Conservation (phyloP, 2,113 vertebrate species). For the Phylloscopus whistleri region DNA sequence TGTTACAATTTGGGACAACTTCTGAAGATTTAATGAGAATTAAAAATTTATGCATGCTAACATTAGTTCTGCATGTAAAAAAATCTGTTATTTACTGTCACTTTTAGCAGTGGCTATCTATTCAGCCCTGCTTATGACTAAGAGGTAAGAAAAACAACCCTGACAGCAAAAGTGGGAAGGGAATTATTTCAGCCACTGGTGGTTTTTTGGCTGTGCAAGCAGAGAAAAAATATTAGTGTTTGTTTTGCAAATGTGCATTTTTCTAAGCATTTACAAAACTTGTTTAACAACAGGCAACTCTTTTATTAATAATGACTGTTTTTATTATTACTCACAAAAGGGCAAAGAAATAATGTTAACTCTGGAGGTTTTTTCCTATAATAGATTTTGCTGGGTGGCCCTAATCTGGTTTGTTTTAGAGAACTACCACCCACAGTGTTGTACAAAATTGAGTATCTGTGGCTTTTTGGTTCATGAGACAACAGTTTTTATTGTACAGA, state of each 20-base stretch:
- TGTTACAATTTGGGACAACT: neutral
- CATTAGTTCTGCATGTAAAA: neutral
- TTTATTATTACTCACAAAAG: neutral
- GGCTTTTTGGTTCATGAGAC: slow-evolving; percentile 6
- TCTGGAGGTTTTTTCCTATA: neutral
- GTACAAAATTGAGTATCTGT: neutral
- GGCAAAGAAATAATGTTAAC: neutral
- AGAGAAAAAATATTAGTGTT: slow-evolving; percentile 4
- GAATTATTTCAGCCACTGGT: neutral
- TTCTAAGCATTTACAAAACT: neutral
- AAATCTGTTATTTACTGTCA: neutral
- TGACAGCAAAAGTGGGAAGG: neutral
- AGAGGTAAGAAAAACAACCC: slow-evolving; percentile 5
- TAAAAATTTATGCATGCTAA: neutral
- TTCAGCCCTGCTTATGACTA: neutral
- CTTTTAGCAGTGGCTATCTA: neutral
- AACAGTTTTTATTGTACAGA: neutral
- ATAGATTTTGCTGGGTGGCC: slow-evolving; percentile 20
- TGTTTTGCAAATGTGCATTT: neutral
- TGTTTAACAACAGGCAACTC: neutral
- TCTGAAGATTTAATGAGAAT: neutral
- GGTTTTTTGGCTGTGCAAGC: neutral
- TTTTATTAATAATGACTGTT: neutral
- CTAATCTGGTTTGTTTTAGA: slow-evolving; percentile 36
- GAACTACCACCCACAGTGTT: slow-evolving; percentile 27